Conservation (phyloP, 1,140 invertebrate species). For the Heliothis subflexa region DNA sequence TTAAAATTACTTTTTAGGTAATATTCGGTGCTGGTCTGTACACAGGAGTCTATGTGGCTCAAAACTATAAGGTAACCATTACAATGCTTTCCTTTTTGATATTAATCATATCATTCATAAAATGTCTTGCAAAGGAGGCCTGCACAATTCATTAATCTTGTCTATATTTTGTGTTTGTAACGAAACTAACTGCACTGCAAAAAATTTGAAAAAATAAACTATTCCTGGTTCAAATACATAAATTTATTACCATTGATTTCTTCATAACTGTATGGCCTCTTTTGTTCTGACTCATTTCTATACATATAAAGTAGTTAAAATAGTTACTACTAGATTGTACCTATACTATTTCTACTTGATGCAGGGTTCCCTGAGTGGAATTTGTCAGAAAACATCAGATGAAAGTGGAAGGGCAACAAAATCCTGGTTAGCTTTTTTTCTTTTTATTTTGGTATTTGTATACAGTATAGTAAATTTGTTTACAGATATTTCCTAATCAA, state of each 20-base stretch:
- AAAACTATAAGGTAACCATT: slow-evolving; percentile 92
- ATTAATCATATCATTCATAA: background rate
- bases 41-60: slow-evolving; percentile 92
- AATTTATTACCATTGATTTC: slow-evolving; percentile 3
- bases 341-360: slow-evolving; percentile 62
- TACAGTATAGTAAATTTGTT: background rate
- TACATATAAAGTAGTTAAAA: background rate
- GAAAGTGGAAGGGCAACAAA: slow-evolving; percentile 20
- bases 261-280: slow-evolving; percentile 68
- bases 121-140: slow-evolving; percentile 65
- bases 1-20: slow-evolving; percentile 87
- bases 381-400: slow-evolving; percentile 67
- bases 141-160: slow-evolving; percentile 5
- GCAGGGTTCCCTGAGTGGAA: slow-evolving; percentile 65
- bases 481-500: background rate
- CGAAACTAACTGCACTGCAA: background rate
- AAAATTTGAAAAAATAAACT: slow-evolving; percentile 8
- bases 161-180: background rate
- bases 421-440: slow-evolving; percentile 28
- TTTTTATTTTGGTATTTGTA: slow-evolving; percentile 7
- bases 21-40: slow-evolving; percentile 92
- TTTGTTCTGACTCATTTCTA: slow-evolving; percentile 61
- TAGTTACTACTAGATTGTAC: slow-evolving; percentile 19
- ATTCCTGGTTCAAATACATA: slow-evolving; percentile 66
- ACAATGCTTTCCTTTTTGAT: background rate